Conservation (phyloP, 2,888 invertebrate genomes). For the Ametastegia equiseti region DNA sequence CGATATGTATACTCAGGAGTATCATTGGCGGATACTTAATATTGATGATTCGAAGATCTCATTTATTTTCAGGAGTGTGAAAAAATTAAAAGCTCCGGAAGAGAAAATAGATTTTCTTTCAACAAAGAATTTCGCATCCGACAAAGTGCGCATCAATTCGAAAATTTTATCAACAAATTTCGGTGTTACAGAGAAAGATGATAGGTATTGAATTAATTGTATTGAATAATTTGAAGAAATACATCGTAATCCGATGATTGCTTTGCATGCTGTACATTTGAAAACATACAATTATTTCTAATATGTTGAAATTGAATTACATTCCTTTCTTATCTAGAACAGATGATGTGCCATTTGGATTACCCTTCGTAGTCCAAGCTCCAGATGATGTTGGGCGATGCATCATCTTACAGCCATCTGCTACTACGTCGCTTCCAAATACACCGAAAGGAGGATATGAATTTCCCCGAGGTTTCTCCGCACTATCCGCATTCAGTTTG, state of each 20-base stretch:
- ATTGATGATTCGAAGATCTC: conserved; percentile 15
- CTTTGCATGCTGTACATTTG: conserved; percentile 5
- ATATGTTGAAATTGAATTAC: neutral
- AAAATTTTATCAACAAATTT: neutral
- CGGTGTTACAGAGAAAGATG: neutral
- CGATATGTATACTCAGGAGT: neutral
- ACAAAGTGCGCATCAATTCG: neutral
- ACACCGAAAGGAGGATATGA: conserved; percentile 52
- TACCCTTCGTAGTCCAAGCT: conserved; percentile 43
- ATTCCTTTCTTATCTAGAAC: conserved; percentile 14
- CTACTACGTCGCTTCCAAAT: conserved; percentile 56
- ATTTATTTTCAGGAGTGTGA: conserved; percentile 55
- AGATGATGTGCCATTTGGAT: conserved; percentile 32
- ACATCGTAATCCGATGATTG: too few relatives aligned
- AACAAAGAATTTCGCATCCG: neutral
- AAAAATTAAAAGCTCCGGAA: conserved; percentile 57
- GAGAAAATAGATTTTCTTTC: conserved; percentile 40
- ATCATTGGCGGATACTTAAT: neutral
- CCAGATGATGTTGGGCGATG: conserved; percentile 43
- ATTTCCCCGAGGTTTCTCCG: conserved; percentile 52
- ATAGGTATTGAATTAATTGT: conserved; percentile 3
- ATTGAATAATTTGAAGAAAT: neutral
- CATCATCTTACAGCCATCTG: conserved; percentile 53
- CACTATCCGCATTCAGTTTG: conserved; percentile 45
- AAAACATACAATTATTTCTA: neutral